phyloP scores from a whole-genome alignment of 2,888 invertebrate species.

The Blera fallax region DNA sequence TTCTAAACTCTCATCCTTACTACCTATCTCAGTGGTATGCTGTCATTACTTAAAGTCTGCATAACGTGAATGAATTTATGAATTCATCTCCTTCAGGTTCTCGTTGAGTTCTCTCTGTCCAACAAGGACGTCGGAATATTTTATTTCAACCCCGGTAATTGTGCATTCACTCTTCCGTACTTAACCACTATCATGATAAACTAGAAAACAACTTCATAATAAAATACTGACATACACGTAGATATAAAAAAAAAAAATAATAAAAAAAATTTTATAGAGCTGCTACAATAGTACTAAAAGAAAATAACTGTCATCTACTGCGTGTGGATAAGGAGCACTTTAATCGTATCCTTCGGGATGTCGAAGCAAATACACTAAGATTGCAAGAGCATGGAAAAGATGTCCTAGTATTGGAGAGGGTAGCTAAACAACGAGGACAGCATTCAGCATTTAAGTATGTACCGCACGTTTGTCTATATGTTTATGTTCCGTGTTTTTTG shows the following conservation, averaged over 20 bases:
- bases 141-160: not conserved
- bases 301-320: conserved; percentile 92
- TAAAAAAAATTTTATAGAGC: conserved; percentile 83
- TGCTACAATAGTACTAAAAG: conserved; percentile 90
- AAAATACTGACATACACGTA: not conserved
- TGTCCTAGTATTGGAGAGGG: conserved; percentile 90
- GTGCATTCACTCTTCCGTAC: not conserved
- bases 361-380: conserved; percentile 93
- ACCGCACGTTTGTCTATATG: conserved; percentile 21
- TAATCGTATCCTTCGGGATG: conserved; percentile 90
- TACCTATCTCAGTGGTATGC: no score
- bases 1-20: no score
- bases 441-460: conserved; percentile 85
- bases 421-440: conserved; percentile 84
- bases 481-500: conserved; percentile 19
- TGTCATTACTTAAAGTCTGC: no score
- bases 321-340: conserved; percentile 93
- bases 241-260: conserved; percentile 9
- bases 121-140: not conserved
- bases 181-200: conserved; percentile 1
- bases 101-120: not conserved
- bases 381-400: conserved; percentile 92
- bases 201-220: not conserved
- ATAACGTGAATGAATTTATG: no score
- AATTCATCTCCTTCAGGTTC: no score